These are phyloP conservation scores for Monomorium pharaonis DNA, from an alignment of 1,140 invertebrate species.

Conservation along the genomic window DNA sequence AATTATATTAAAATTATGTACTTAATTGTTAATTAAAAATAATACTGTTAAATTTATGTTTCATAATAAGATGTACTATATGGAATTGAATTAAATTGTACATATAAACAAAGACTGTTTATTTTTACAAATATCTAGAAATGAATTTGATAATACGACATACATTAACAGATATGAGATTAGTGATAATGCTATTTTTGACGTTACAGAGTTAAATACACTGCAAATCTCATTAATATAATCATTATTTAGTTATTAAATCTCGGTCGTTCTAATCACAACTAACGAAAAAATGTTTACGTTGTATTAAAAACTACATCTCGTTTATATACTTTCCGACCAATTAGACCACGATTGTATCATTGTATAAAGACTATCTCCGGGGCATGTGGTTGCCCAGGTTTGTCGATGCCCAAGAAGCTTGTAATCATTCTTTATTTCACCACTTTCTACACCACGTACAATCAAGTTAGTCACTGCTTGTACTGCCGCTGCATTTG, in stretches of 20 bases:
- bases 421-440: constrained; percentile 80
- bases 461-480: constrained; percentile 81
- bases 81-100: not conserved
- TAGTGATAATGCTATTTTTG: not conserved
- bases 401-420: constrained; percentile 85
- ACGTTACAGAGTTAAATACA: not conserved
- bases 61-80: not conserved
- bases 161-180: not conserved
- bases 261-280: not conserved
- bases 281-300: not conserved
- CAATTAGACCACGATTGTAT: constrained; percentile 86
- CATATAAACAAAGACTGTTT: not conserved
- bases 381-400: constrained; percentile 83
- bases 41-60: not conserved
- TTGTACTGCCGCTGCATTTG: constrained; percentile 81
- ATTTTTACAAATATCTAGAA: not conserved
- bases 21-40: not conserved
- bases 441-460: constrained; percentile 78
- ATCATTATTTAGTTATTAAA: not conserved
- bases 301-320: not conserved
- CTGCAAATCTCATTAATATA: not conserved
- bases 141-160: not conserved
- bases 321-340: constrained; percentile 22
- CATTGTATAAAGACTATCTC: constrained; percentile 84
- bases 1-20: not conserved